Percentiles rank a stretch among this genome's conserved stretches.
Evolutionary conservation across 2,888 invertebrate genomes (phyloP).

Genomic region (Nomada lathburiana): DNA sequence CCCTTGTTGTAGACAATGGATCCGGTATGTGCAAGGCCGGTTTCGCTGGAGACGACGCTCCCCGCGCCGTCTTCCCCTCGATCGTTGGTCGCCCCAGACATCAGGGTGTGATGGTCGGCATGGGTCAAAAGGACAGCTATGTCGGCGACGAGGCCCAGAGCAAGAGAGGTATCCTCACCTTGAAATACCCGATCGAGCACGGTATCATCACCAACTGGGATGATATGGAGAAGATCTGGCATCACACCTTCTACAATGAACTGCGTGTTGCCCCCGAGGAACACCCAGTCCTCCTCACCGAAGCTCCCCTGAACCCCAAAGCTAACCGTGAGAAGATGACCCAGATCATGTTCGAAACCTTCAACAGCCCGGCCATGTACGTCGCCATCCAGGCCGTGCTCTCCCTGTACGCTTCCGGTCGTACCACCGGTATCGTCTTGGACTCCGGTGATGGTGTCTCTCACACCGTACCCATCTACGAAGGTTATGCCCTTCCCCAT

Average conservation of each 20-base stretch:
- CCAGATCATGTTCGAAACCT: constrained; percentile 96
- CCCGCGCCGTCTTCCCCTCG: constrained; percentile 95
- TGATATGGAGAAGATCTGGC: constrained; percentile 99
- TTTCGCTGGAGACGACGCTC: constrained; percentile 95
- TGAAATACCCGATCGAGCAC: constrained; percentile 97
- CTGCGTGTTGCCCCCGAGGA: constrained; percentile 96
- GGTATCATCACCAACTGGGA: constrained; percentile 98
- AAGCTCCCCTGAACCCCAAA: constrained; percentile 97
- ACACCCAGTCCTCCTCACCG: constrained; percentile 96
- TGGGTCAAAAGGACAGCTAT: constrained; percentile 92
- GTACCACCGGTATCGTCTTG: constrained; percentile 96
- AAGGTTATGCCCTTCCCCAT: constrained; percentile 95
- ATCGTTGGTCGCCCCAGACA: constrained; percentile 96
- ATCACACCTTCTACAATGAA: constrained; percentile 97
- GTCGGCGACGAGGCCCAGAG: constrained; percentile 95
- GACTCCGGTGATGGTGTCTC: constrained; percentile 97
- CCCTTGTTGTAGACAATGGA: constrained; percentile 95
- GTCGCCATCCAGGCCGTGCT: constrained; percentile 94
- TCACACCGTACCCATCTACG: constrained; percentile 97
- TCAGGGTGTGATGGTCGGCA: constrained; percentile 88
- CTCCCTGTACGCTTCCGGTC: constrained; percentile 96
- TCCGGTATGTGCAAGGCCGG: constrained; percentile 88
- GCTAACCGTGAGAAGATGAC: constrained; percentile 99
- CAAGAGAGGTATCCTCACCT: constrained; percentile 93
- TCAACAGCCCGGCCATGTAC: constrained; percentile 96